Conservation (phyloP, 2,797 vertebrate species). For the Gila robusta region DNA sequence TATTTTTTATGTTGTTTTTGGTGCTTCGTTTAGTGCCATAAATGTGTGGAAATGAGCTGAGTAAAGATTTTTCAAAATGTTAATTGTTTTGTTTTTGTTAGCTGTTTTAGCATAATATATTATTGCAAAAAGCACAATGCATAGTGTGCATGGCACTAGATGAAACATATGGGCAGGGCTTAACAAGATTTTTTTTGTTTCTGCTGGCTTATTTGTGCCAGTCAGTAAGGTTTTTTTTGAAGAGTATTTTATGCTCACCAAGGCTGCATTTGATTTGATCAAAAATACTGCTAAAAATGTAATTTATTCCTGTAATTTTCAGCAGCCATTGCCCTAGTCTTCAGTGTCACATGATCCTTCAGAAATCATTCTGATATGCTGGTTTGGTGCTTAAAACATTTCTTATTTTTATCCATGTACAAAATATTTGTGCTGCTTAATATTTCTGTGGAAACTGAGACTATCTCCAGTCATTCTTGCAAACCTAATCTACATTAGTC, state of each 20-base stretch:
- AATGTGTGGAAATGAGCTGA: background rate
- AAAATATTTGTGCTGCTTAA: background rate
- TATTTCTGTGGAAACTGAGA: background rate
- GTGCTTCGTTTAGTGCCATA: background rate
- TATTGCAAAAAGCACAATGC: background rate
- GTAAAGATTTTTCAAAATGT: background rate
- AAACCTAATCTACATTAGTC: background rate
- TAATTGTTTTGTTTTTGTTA: background rate
- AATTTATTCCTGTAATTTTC: background rate
- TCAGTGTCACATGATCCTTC: background rate
- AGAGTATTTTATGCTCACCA: background rate
- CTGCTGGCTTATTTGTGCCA: background rate
- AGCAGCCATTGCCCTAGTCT: background rate
- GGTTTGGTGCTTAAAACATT: background rate
- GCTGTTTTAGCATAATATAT: background rate
- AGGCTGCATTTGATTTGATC: constrained; percentile 1
- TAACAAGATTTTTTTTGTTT: background rate
- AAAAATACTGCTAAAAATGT: background rate
- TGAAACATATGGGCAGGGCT: background rate
- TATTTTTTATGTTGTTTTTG: background rate
- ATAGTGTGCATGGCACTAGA: too few relatives aligned
- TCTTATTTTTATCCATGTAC: background rate
- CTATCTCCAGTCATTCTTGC: background rate
- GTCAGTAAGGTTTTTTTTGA: background rate
- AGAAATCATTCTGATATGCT: background rate